Percentiles rank a stretch among this genome's conserved stretches.
These are phyloP conservation scores for Agrotis segetum DNA, from an alignment of 2,888 invertebrate genomes.

Conservation along the genomic window DNA sequence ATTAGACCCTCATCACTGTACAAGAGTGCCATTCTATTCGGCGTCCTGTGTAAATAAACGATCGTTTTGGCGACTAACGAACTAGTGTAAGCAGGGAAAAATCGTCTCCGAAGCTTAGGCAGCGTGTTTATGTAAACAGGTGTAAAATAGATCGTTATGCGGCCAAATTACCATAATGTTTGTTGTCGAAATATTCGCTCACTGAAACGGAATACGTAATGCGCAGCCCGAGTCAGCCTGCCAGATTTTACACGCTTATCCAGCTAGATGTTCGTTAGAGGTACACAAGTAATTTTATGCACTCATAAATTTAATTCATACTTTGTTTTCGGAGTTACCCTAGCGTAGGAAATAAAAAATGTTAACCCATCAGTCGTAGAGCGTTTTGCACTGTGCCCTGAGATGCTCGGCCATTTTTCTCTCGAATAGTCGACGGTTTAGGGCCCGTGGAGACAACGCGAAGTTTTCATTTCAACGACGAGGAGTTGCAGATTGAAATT, in stretches of 20 bases:
- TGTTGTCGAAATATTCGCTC: slow-evolving; percentile 88
- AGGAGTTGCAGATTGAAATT: slow-evolving; percentile 36
- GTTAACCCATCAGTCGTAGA: slow-evolving; percentile 61
- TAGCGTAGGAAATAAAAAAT: slow-evolving; percentile 64
- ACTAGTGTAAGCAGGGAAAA: slow-evolving; percentile 74
- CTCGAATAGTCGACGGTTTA: slow-evolving; percentile 57
- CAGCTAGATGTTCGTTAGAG: slow-evolving; percentile 80
- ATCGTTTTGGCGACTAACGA: slow-evolving; percentile 67
- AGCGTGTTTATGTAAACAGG: slow-evolving; percentile 88
- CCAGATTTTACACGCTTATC: slow-evolving; percentile 83
- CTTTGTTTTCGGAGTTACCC: slow-evolving; percentile 72
- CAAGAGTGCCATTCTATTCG: slow-evolving; percentile 59
- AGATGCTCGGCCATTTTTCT: slow-evolving; percentile 56
- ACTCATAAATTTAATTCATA: slow-evolving; percentile 80
- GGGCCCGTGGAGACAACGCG: slow-evolving; percentile 48
- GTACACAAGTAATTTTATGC: slow-evolving; percentile 81
- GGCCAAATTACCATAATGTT: slow-evolving; percentile 88
- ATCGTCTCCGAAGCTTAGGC: slow-evolving; percentile 82
- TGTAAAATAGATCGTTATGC: slow-evolving; percentile 88
- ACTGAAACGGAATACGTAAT: slow-evolving; percentile 86
- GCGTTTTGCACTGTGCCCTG: slow-evolving; percentile 51
- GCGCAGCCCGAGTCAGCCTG: slow-evolving; percentile 79
- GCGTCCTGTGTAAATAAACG: slow-evolving; percentile 66
- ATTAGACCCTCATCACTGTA: slow-evolving; percentile 67
- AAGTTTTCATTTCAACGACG: slow-evolving; percentile 43